Evolutionary conservation across 2,797 vertebrate species (phyloP), one percentile per base, ranked within the genome.

Genomic region (Aratinga solstitialis): DNA sequence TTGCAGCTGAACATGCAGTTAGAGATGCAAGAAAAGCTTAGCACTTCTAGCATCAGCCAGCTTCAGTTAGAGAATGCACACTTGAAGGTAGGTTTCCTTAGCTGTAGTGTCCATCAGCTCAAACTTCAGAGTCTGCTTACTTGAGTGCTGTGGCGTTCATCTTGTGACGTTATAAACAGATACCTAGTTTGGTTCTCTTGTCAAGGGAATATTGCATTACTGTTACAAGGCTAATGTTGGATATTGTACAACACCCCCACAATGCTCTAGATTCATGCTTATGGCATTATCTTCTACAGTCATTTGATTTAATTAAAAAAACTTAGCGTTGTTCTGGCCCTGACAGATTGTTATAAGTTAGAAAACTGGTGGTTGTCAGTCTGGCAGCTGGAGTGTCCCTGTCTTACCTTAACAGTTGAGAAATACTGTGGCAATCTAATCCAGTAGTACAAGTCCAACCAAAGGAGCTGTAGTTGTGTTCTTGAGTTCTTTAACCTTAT

Each of bases 1-100:
- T 36, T 98, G 69, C 98, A 98, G 80, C 97, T 99, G 68, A 98
- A 98, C 18, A 91, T 99, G 66, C 97, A 99, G 80, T 96, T 99
- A 83, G 98, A 99, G 72, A 73, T 98, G 8, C 97, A 98, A 67
- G 98, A 97, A 62, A 97, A 90, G 69, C 96, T 98, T 26, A 98
- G 95, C 54, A 47, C 95, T 22, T 69, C 89, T 23, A 89, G 78
- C 22, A 89, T 97, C 69, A 89, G 85, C 13, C 97, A 98, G 17
- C 95, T 98, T 21, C 96, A 97, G 22, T 72, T 95, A 38, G 98
- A 98, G 66, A 97, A 98, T 34, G 74, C 96, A 3, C 95, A 94
- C 34, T 73, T 99, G 14, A 98, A 99, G 95, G 98, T 98, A 71
- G 48, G 89, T 94, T 87, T 65, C 50, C 32, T 75, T 45, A 42